Base-by-base conservation (phyloP, 2,113 vertebrate genomes). In the Nothobranchius furzeri region DNA sequence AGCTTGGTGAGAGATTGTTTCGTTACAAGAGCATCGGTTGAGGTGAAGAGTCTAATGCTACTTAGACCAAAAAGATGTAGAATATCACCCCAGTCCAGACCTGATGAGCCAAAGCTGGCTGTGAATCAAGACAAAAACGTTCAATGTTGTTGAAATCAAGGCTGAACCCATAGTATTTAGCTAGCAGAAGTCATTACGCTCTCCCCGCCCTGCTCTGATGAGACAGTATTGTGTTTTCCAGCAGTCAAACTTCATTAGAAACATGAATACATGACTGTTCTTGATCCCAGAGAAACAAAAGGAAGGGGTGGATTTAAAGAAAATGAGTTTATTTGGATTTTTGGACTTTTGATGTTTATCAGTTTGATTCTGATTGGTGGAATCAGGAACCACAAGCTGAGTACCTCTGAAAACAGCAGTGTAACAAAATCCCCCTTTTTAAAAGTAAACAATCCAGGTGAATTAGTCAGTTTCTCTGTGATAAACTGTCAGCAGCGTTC, bases 1-100 rank as follows among this genome's bases (percentile, higher is more conserved):
- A 75, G 45, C 58, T 58, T 73, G 64, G 81, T 60, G 54, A 47
- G 62, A 55, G 68, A 87, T 85, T 76, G 51, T 82, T 76, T 70
- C 85, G 62, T 85, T 79, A 68, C 76, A 70, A 47, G 68, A 25
- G 65, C 64, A 73, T 68, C 68, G 60, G 71, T 70, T 66, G 46
- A 64, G 67, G 37, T 56, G 15, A 15, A 52, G 52, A 67, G 30
- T 73, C 40, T 59, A 48, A 70, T 20, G 20, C 20, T 20, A 20
- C 20, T 20, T 20, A 20, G 20, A 20, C 20, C 20, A 35, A 62
- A 67, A 55, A 47, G 14, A 67, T 67, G 58, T 74, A 1, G 12
- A 40, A 35, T 50, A 45, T 72, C 70, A 25, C 49, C 3, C 15
- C 49, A 50, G 50, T 50, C 46, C 12, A 1, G 4, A 30, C 64